phyloP scores from a whole-genome alignment of 92 coral and sea anemone species.

The Zoanthus sociatus region DNA sequence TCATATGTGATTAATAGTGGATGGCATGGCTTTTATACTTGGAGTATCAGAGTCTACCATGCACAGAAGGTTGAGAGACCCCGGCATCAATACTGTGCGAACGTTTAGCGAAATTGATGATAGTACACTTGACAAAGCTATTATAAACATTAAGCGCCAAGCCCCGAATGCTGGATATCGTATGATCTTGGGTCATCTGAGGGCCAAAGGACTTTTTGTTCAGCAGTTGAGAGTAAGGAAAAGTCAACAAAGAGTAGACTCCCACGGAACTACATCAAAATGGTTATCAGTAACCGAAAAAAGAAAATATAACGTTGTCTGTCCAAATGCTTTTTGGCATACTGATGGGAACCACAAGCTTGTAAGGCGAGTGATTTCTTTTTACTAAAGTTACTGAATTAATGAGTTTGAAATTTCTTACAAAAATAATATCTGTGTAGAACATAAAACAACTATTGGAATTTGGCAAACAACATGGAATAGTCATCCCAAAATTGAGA shows the following conservation, averaged over 20 bases:
- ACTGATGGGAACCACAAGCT: conserved; percentile 56
- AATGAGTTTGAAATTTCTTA: too few relatives aligned
- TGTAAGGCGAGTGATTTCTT: background rate
- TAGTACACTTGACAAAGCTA: conserved; percentile 26
- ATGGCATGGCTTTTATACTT: conserved; percentile 50
- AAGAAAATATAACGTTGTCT: conserved; percentile 19
- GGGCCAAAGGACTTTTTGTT: conserved; percentile 31
- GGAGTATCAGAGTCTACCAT: conserved; percentile 37
- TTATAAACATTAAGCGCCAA: conserved; percentile 24
- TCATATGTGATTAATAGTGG: conserved; percentile 39
- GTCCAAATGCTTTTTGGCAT: conserved; percentile 58
- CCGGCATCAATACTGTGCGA: conserved; percentile 23
- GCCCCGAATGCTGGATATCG: conserved; percentile 48
- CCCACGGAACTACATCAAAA: conserved; percentile 12
- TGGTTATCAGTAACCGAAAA: conserved; percentile 44
- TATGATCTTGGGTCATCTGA: conserved; percentile 47
- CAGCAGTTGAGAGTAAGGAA: conserved; percentile 43
- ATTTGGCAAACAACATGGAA: background rate
- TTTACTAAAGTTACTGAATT: background rate
- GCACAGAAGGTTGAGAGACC: conserved; percentile 33
- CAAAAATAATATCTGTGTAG: too few relatives aligned
- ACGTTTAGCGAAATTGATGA: conserved; percentile 30
- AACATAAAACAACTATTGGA: too few relatives aligned
- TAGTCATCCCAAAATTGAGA: background rate
- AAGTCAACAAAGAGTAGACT: conserved; percentile 35